Conservation (phyloP, 2,888 invertebrate genomes). For the Taphrorychus bicolor region DNA sequence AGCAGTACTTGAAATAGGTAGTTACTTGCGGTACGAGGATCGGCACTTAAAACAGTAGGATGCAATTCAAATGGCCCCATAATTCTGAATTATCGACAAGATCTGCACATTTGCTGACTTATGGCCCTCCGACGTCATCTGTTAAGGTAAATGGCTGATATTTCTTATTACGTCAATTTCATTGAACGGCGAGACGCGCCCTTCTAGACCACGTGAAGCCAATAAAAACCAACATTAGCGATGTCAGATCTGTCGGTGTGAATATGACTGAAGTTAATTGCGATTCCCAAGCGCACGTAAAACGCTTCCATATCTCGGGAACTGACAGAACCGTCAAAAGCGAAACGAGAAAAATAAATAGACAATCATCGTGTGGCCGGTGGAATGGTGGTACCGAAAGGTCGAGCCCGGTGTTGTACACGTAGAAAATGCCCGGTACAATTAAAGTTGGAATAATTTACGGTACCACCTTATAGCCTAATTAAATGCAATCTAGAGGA, state of each 20-base stretch:
- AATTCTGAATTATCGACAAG: slow-evolving; percentile 14
- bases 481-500: slow-evolving; percentile 28
- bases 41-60: slow-evolving; percentile 19
- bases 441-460: slow-evolving; percentile 5
- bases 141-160: background rate
- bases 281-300: slow-evolving; percentile 37
- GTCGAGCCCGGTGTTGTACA: background rate
- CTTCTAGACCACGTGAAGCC: slow-evolving; percentile 6
- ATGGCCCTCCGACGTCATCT: background rate
- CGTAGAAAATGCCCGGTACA: background rate
- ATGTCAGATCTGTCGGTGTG: slow-evolving; percentile 28
- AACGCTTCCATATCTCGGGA: slow-evolving; percentile 38
- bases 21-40: slow-evolving; percentile 9
- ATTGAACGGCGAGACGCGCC: background rate
- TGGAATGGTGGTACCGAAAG: background rate
- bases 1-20: slow-evolving; percentile 16
- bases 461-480: slow-evolving; percentile 16
- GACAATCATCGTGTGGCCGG: background rate
- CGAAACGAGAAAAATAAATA: background rate
- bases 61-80: slow-evolving; percentile 10
- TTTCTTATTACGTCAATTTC: slow-evolving; percentile 2
- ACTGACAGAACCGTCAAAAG: slow-evolving; percentile 31
- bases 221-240: slow-evolving; percentile 27
- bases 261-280: slow-evolving; percentile 40
- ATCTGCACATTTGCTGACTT: slow-evolving; percentile 12